Percentiles rank a stretch among this genome's conserved stretches.
phyloP scores from a whole-genome alignment of 2,113 vertebrate genomes.

The Trachemys scripta region DNA sequence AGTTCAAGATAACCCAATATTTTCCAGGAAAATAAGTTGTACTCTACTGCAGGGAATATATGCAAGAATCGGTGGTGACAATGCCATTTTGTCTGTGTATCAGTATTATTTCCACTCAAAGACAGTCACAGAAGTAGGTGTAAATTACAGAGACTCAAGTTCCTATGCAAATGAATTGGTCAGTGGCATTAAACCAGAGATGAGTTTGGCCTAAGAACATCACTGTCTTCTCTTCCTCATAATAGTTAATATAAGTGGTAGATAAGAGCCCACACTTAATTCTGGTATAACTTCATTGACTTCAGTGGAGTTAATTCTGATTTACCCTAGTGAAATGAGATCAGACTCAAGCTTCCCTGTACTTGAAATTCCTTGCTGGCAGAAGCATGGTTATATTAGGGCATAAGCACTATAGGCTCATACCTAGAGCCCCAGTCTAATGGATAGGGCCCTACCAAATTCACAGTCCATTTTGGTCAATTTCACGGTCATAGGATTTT shows the following conservation, averaged over 20 bases:
- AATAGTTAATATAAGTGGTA: background rate
- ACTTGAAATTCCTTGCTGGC: accelerated
- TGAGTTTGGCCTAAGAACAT: background rate
- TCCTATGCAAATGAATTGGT: background rate
- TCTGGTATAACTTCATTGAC: background rate
- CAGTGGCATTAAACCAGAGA: background rate
- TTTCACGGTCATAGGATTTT: too few relatives aligned
- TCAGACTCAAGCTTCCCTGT: background rate
- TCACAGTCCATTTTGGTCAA: too few relatives aligned
- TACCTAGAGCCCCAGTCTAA: background rate
- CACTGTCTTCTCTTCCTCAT: background rate
- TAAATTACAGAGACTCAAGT: background rate
- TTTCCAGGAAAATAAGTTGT: background rate
- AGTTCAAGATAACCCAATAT: background rate
- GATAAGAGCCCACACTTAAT: background rate
- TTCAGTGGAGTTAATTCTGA: background rate
- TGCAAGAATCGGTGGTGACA: background rate
- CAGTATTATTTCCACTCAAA: slow-evolving; percentile 25
- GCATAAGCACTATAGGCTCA: background rate
- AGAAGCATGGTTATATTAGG: background rate
- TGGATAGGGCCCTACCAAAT: too few relatives aligned
- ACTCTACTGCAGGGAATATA: background rate
- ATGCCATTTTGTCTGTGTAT: background rate
- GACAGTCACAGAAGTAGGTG: background rate
- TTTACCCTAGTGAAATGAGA: background rate